These are phyloP conservation scores for Rhagoletis pomonella DNA, from an alignment of 1,140 invertebrate species.

Conservation along the genomic window DNA sequence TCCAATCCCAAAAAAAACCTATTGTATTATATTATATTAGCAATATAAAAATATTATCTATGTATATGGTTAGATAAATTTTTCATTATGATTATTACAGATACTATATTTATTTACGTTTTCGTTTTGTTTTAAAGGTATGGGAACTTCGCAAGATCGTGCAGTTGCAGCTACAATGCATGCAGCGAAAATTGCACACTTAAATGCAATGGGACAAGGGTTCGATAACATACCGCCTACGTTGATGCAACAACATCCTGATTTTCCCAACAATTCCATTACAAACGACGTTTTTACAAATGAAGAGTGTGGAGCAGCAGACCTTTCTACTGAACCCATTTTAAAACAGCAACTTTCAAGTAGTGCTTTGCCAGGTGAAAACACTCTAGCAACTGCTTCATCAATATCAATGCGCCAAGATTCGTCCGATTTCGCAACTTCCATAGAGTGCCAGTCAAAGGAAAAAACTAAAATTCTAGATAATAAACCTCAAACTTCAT, in stretches of 20 bases:
- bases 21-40: neutral
- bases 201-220: conserved; percentile 80
- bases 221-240: conserved; percentile 75
- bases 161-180: conserved; percentile 78
- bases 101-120: neutral
- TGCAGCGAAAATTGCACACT: conserved; percentile 82
- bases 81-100: neutral
- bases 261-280: conserved; percentile 64
- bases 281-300: neutral
- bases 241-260: conserved; percentile 69
- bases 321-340: neutral
- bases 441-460: neutral
- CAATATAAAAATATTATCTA: neutral
- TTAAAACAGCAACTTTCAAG: conserved; percentile 13
- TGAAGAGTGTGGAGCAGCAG: neutral
- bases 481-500: neutral
- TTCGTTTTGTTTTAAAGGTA: conserved; percentile 64
- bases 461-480: neutral
- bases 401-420: neutral
- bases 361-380: neutral
- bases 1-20: neutral
- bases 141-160: conserved; percentile 76
- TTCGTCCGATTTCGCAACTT: neutral
- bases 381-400: neutral
- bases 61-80: no score